A percentile compares a stretch with the other conserved stretches of the same genome.
These are phyloP conservation scores for Hylaeus anthracinus DNA, from an alignment of 1,140 invertebrate genomes.

Conservation along the genomic window DNA sequence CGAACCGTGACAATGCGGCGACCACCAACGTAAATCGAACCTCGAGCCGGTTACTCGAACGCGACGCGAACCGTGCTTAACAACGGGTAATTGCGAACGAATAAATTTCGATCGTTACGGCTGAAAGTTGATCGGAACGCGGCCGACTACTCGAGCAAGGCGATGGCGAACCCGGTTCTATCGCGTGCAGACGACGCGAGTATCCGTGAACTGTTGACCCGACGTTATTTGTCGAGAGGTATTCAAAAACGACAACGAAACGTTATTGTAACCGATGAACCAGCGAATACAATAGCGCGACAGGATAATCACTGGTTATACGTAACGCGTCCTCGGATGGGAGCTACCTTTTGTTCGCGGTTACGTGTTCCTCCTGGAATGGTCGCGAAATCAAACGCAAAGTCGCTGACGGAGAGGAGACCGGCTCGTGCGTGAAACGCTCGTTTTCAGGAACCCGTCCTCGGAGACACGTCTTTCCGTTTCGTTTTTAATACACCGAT, in stretches of 20 bases:
- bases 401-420: neutral
- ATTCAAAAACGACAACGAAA: conserved; percentile 2
- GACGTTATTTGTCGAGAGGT: neutral
- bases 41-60: neutral
- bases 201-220: neutral
- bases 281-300: conserved; percentile 7
- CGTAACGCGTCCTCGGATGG: conserved; percentile 16
- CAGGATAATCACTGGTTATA: conserved; percentile 17
- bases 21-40: neutral
- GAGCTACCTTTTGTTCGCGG: conserved; percentile 22
- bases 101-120: neutral
- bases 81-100: neutral
- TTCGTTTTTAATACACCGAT: neutral
- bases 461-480: neutral
- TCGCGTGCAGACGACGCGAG: neutral
- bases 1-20: conserved; percentile 17
- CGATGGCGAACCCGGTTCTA: neutral
- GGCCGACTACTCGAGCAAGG: neutral
- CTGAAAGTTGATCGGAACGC: neutral
- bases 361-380: conserved; percentile 15
- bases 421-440: neutral
- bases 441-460: neutral
- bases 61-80: neutral
- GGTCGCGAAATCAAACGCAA: conserved; percentile 2
- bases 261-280: conserved; percentile 20